These are phyloP conservation scores for Cyanoliseus patagonus DNA, from an alignment of 2,113 vertebrate genomes.

Conservation along the genomic window DNA sequence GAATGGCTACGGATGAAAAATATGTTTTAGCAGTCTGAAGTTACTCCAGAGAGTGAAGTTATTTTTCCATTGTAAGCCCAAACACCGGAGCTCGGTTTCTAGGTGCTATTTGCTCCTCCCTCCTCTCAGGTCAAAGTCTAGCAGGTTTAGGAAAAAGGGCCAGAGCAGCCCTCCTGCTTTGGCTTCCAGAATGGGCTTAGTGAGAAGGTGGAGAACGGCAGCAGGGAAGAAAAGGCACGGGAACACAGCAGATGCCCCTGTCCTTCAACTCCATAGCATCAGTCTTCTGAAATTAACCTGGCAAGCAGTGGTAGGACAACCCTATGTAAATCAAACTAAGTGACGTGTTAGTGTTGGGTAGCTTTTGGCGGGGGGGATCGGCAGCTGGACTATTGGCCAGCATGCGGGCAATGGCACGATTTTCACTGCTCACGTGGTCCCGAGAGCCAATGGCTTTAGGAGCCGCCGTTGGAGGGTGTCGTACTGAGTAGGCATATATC, in stretches of 20 bases:
- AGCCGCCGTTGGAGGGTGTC: not conserved
- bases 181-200: not conserved
- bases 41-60: not conserved
- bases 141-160: not conserved
- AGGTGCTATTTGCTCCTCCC: not conserved
- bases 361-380: not conserved
- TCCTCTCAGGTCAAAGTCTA: not conserved
- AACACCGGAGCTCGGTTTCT: not conserved
- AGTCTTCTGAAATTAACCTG: not conserved
- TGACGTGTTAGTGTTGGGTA: not conserved
- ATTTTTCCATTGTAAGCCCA: not conserved
- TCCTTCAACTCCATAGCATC: not conserved
- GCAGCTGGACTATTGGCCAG: constrained; percentile 41
- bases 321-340: not conserved
- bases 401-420: not conserved
- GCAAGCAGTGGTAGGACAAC: not conserved
- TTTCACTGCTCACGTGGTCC: constrained; percentile 12
- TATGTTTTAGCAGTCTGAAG: not conserved
- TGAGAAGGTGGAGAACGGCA: not conserved
- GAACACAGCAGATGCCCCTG: not conserved
- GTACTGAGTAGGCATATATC: constrained; percentile 15
- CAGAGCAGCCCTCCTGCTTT: not conserved
- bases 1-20: not conserved
- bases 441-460: constrained; percentile 20
- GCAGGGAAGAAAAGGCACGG: not conserved